phyloP scores from a whole-genome alignment of 2,888 invertebrate species.

The Nemotelus pantherinus region DNA sequence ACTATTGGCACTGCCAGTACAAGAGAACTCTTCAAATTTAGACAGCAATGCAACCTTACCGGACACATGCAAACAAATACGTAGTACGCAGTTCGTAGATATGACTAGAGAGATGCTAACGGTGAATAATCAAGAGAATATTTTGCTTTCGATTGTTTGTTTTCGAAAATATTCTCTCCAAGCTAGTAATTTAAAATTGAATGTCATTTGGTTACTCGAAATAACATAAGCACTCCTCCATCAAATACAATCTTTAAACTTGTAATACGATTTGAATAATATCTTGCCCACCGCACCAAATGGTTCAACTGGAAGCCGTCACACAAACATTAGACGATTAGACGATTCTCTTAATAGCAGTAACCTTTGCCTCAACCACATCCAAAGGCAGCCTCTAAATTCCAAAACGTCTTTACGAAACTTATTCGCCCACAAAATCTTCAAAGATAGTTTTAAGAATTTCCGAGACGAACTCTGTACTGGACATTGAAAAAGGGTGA shows the following conservation, averaged over 20 bases:
- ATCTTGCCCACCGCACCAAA: background rate
- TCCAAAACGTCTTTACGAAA: constrained; percentile 48
- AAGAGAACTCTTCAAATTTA: too few species aligned
- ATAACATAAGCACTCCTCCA: too few species aligned
- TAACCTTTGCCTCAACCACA: constrained; percentile 48
- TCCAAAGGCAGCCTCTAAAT: constrained; percentile 51
- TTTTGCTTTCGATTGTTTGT: too few species aligned
- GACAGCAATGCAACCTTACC: too few species aligned
- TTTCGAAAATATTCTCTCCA: too few species aligned
- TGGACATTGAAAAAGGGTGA: constrained; percentile 6
- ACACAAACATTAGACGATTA: constrained; percentile 31
- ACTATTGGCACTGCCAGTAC: too few species aligned
- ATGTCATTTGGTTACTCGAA: too few species aligned
- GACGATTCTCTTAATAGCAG: constrained; percentile 27
- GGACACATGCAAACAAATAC: too few species aligned
- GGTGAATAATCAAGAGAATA: too few species aligned
- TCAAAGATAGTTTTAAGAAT: constrained; percentile 47
- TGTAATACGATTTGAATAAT: background rate
- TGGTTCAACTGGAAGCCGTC: background rate
- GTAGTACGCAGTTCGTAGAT: too few species aligned
- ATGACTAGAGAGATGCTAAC: too few species aligned
- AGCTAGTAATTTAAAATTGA: too few species aligned
- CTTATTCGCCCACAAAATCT: constrained; percentile 52
- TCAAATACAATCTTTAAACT: constrained; percentile 1
- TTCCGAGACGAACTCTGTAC: constrained; percentile 20